phyloP scores from a whole-genome alignment of 35 echinoderm and acorn worm genomes.

The Nesometra sesokonis region DNA sequence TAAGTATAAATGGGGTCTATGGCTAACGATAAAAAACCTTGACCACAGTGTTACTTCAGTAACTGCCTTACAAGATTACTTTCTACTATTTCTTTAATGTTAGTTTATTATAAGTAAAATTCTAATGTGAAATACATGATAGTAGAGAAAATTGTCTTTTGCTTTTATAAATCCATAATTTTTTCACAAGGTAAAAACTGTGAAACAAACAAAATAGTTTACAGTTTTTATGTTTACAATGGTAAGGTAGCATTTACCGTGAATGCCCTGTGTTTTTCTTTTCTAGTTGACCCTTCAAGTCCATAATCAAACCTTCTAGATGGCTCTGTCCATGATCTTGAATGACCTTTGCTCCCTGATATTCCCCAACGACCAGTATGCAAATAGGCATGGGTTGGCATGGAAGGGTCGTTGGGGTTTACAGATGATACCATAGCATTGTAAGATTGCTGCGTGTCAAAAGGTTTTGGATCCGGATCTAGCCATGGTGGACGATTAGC shows the following conservation, averaged over 20 bases:
- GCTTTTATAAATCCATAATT: too few relatives aligned
- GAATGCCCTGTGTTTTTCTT: conserved; percentile 51
- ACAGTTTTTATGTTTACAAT: too few relatives aligned
- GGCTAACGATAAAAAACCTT: too few relatives aligned
- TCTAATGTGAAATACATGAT: too few relatives aligned
- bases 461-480: conserved; percentile 56
- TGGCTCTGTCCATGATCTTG: conserved; percentile 57
- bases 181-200: too few relatives aligned
- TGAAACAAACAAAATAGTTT: too few relatives aligned
- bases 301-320: conserved; percentile 65
- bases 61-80: too few relatives aligned
- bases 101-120: too few relatives aligned
- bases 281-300: conserved; percentile 32
- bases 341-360: conserved; percentile 9
- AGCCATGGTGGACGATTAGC: conserved; percentile 67
- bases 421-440: conserved; percentile 37
- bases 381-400: conserved; percentile 16
- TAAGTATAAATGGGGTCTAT: too few relatives aligned
- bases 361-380: conserved; percentile 2
- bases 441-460: conserved; percentile 48
- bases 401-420: conserved; percentile 65
- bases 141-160: too few relatives aligned
- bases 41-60: too few relatives aligned
- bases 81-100: too few relatives aligned
- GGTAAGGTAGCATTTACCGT: background rate